Base-by-base conservation (phyloP, 2,797 vertebrate species). In the Ptychadena robeensis region DNA sequence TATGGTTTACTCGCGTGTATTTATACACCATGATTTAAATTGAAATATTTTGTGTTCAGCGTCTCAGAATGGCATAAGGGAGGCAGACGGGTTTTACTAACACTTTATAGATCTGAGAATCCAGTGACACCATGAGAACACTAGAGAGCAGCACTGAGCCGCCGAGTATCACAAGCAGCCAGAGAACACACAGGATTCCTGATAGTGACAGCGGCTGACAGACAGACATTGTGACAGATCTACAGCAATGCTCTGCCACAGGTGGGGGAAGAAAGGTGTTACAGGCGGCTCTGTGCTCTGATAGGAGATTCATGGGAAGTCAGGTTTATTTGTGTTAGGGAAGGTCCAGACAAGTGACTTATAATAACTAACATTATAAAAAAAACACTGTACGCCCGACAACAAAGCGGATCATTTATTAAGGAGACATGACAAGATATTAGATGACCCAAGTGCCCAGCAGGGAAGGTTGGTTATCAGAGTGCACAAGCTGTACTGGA, bases 351-450 rank as follows among this genome's bases (percentile, higher is more conserved):
- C 40, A 32, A 81, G 71, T 48, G 53, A 74, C 66, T 27, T 32
- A 31, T 27, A 22, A 76, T 18, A 22, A 22, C n/a, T n/a, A n/a
- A n/a, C n/a, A n/a, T n/a, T n/a, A n/a, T n/a, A 53, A 53, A 61
- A 2, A 61, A 28, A 48, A 40, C 74, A 48, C 63, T 44, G n/a
- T 44, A 38, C 67, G 64, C 31, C n/a, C 40, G 48, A 70, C 73
- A 70, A 82, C 53, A 75, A 82, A 40, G 53, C 70, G 66, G 81
- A 77, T 77, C 66, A 82, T 82, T 82, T 82, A 82, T 77, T 76
- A 82, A 63, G 59, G 30, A 64, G 81, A 82, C 81, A 48, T 76
- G 77, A 77, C 48, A 27, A 82, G 81, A 82, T 73, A 70, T 77
- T 40, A 82, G 64, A 76, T 77, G 35, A 77, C 48, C 53, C 22